Percentiles rank a stretch among this genome's conserved stretches.
Evolutionary conservation across 1,140 invertebrate species (phyloP).

Genomic region (Wiebesia pumilae): DNA sequence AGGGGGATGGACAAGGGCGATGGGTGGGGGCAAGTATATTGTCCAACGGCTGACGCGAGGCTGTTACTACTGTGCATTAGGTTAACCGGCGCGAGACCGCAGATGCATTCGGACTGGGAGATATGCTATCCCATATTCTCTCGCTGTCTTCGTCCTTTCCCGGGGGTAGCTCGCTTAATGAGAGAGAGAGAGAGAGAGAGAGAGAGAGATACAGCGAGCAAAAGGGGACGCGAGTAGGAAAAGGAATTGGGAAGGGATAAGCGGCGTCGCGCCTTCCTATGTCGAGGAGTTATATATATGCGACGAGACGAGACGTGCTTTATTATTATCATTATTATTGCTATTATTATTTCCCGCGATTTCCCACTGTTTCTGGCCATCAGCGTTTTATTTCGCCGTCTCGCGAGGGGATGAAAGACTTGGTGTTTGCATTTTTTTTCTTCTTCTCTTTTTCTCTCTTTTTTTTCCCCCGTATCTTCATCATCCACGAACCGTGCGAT

Average conservation of each 20-base stretch:
- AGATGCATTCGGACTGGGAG: neutral
- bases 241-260: constrained; percentile 13
- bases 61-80: constrained; percentile 37
- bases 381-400: neutral
- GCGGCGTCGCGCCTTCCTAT: constrained; percentile 22
- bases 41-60: constrained; percentile 11
- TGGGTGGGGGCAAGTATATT: neutral
- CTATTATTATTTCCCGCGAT: constrained; percentile 14
- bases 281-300: neutral
- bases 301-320: constrained; percentile 26
- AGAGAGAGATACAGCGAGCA: neutral
- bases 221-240: neutral
- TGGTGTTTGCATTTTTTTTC: neutral
- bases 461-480: neutral
- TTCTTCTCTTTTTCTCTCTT: neutral
- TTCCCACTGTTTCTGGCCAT: neutral
- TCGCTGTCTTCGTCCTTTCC: neutral
- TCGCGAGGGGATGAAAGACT: neutral
- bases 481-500: neutral
- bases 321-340: constrained; percentile 18
- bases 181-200: neutral
- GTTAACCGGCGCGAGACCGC: constrained; percentile 34
- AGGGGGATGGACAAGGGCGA: too few species aligned
- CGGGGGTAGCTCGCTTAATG: neutral
- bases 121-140: neutral